A percentile compares a stretch with the other conserved stretches of the same genome.
phyloP scores from a whole-genome alignment of 1,140 invertebrate genomes.

The Chionoecetes opilio region DNA sequence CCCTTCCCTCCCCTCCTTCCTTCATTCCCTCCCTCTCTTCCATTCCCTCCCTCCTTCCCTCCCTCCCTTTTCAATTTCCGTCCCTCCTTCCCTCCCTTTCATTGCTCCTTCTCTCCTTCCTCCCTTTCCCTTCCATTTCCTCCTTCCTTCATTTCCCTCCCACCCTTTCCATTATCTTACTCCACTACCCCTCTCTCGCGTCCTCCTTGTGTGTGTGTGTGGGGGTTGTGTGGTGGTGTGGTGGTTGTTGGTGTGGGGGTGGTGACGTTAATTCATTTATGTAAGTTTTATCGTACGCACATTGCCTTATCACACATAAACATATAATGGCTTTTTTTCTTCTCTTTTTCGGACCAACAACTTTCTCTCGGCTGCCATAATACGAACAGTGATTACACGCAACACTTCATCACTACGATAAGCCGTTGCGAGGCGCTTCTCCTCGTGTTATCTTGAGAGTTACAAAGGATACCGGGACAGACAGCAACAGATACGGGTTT shows the following conservation, averaged over 20 bases:
- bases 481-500: too few relatives aligned
- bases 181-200: not conserved
- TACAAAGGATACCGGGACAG: too few relatives aligned
- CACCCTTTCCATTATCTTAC: too few relatives aligned
- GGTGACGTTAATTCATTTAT: not conserved
- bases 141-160: not conserved
- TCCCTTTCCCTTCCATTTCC: not conserved
- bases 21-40: too few relatives aligned
- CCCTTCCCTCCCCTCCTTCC: too few relatives aligned
- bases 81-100: not conserved
- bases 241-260: not conserved
- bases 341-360: not conserved
- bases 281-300: not conserved
- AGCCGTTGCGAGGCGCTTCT: not conserved
- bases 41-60: not conserved
- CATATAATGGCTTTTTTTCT: not conserved
- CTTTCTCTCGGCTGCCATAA: not conserved
- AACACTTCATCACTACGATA: conserved; percentile 19
- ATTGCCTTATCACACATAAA: not conserved
- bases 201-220: too few relatives aligned
- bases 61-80: too few relatives aligned
- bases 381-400: conserved; percentile 17
- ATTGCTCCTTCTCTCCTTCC: too few relatives aligned
- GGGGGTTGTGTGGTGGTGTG: not conserved
- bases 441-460: too few relatives aligned